Conservation (phyloP, 1,140 invertebrate genomes). For the Proales similis region DNA sequence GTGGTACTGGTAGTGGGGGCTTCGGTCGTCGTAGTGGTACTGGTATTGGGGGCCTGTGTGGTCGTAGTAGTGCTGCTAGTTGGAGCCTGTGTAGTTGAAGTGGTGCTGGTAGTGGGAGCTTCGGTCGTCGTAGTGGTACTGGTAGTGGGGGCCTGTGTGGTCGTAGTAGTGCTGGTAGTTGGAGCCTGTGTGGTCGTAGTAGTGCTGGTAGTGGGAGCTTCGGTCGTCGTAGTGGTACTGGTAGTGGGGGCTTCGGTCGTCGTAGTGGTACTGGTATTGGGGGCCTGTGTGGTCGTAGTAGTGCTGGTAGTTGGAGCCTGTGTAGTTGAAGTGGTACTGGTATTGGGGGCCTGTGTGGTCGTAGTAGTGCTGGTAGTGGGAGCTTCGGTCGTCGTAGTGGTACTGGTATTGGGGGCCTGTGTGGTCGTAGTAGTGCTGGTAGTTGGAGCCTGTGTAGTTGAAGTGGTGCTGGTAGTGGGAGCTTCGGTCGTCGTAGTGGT, state of each 20-base stretch:
- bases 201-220: background rate
- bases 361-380: background rate
- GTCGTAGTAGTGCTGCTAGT: too few species aligned
- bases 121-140: background rate
- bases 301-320: background rate
- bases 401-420: background rate
- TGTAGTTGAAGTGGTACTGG: conserved; percentile 5
- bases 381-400: background rate
- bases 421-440: background rate
- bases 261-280: background rate
- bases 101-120: background rate
- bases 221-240: background rate
- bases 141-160: background rate
- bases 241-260: too few species aligned
- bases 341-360: background rate
- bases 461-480: background rate
- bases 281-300: background rate
- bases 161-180: background rate
- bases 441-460: background rate
- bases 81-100: background rate
- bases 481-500: background rate
- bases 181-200: background rate
- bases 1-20: background rate
- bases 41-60: too few species aligned
- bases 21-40: background rate